A percentile compares a stretch with the other conserved stretches of the same genome.
Evolutionary conservation across 2,888 invertebrate genomes (phyloP).

Genomic region (Cataglyphis livida): DNA sequence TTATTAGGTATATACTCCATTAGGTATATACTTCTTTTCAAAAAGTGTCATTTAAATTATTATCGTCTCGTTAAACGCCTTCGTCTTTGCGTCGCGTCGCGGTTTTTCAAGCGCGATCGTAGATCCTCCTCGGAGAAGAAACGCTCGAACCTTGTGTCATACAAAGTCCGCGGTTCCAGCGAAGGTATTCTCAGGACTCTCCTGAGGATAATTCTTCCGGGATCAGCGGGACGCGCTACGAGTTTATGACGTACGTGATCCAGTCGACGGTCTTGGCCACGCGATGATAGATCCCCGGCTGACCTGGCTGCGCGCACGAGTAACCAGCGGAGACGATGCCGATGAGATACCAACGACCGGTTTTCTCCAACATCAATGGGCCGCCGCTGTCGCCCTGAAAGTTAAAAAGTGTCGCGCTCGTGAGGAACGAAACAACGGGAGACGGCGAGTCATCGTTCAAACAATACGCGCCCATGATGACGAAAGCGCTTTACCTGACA

Average conservation of each 20-base stretch:
- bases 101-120: neutral
- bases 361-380: conserved; percentile 95
- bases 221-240: conserved; percentile 77
- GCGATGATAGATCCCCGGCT: conserved; percentile 97
- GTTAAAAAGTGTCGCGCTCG: neutral
- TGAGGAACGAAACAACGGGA: neutral
- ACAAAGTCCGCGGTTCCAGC: conserved; percentile 62
- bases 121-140: neutral
- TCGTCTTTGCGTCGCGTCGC: neutral
- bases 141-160: conserved; percentile 69
- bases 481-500: conserved; percentile 87
- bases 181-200: conserved; percentile 6
- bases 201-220: conserved; percentile 11
- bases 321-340: conserved; percentile 97
- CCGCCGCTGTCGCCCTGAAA: conserved; percentile 94
- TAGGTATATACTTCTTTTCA: neutral
- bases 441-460: conserved; percentile 38
- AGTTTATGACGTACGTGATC: conserved; percentile 91
- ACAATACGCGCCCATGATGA: conserved; percentile 40
- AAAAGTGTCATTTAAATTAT: neutral
- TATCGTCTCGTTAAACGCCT: neutral
- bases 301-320: conserved; percentile 96
- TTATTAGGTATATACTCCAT: neutral
- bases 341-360: conserved; percentile 95
- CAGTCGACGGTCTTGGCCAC: conserved; percentile 97